These are phyloP conservation scores for Saccostrea cuccullata DNA, from an alignment of 1,140 invertebrate genomes.

Conservation along the genomic window DNA sequence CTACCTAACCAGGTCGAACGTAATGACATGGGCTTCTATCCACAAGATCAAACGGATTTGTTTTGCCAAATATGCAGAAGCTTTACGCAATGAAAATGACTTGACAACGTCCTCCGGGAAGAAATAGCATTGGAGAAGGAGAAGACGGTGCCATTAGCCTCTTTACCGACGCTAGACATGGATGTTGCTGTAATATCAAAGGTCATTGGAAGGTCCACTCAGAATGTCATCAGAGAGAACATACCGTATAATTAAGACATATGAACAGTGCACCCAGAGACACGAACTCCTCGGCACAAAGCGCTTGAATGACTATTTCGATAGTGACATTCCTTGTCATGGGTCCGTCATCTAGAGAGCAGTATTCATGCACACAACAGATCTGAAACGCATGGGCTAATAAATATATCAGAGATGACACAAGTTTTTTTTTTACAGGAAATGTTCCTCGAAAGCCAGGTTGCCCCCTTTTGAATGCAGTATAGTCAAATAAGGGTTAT, in stretches of 20 bases:
- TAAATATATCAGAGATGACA: no score
- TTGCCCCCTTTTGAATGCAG: no score
- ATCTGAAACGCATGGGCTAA: no score
- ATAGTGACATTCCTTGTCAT: not conserved
- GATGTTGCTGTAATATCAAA: conserved; percentile 18
- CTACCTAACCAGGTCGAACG: not conserved
- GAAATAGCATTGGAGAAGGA: not conserved
- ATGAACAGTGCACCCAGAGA: conserved; percentile 12
- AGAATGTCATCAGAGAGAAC: not conserved
- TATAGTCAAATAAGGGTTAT: no score
- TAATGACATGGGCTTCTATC: not conserved
- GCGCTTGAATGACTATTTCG: conserved; percentile 3
- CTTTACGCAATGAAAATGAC: not conserved
- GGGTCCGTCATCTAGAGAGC: not conserved
- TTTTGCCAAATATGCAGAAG: not conserved
- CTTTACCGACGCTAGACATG: conserved; percentile 28
- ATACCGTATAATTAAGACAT: not conserved
- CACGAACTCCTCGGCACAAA: conserved; percentile 25
- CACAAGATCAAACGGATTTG: not conserved
- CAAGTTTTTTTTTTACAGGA: no score
- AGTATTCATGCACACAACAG: not conserved
- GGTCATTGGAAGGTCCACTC: not conserved
- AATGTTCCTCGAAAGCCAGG: no score
- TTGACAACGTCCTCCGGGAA: not conserved
- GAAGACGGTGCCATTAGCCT: conserved; percentile 9